A percentile compares a stretch with the other conserved stretches of the same genome.
Evolutionary conservation across 2,113 vertebrate species (phyloP).

Genomic region (Phylloscopus trochiloides): DNA sequence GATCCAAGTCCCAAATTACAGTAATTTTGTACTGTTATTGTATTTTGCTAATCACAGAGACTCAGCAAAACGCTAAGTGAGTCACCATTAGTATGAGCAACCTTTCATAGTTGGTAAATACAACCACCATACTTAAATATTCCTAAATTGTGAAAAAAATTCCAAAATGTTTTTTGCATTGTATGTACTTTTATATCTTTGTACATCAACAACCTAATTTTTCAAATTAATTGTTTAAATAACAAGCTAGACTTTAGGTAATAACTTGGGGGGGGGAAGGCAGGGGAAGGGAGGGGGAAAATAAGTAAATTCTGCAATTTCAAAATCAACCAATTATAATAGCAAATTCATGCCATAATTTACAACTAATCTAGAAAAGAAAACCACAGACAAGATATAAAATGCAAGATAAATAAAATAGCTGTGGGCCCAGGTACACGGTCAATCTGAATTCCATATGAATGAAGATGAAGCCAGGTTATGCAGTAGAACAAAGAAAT

Average conservation of each 20-base stretch:
- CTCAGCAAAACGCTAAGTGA: slow-evolving; percentile 32
- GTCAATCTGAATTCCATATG: background rate
- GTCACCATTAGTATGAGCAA: slow-evolving; percentile 3
- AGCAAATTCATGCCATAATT: background rate
- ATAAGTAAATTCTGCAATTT: background rate
- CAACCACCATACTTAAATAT: background rate
- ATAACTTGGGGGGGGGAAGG: background rate
- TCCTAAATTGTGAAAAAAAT: background rate
- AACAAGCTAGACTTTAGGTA: background rate
- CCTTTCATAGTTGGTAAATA: slow-evolving; percentile 3
- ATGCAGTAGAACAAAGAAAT: background rate
- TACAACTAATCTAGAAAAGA: background rate
- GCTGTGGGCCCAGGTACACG: background rate
- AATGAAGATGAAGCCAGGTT: background rate
- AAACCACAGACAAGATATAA: background rate
- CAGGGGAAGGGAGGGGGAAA: background rate
- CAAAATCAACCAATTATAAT: background rate
- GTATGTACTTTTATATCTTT: background rate
- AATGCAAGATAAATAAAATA: background rate
- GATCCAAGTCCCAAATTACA: slow-evolving; percentile 29
- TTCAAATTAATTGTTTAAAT: background rate
- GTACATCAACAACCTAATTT: background rate
- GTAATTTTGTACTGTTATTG: slow-evolving; percentile 47
- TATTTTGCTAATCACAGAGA: slow-evolving; percentile 45
- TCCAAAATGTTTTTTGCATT: background rate